Base-by-base conservation (phyloP, 1,140 invertebrate genomes). In the Homarus americanus region DNA sequence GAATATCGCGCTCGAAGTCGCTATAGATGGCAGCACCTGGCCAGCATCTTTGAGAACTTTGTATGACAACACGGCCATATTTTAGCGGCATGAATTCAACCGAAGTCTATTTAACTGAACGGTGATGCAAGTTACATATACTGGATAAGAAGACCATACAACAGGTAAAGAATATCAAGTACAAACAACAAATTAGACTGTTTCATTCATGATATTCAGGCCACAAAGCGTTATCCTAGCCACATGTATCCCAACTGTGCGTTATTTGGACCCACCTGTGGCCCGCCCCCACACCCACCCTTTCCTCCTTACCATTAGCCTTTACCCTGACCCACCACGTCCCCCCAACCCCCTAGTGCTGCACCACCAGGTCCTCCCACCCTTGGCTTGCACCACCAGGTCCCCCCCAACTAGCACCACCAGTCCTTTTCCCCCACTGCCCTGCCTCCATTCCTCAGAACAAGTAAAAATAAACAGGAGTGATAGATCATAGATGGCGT, bases 1-100 rank as follows among this genome's bases (percentile, higher is more conserved):
- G 24, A 69, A 32, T 28, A 44, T 78, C 7, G 28, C 28, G 20
- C 7, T 17, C 15, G 40, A n/a, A 38, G 34, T 36, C n/a, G 28
- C 17, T 38, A 36, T 24, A 78, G 76, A 78, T 78, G 76, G 76
- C 76, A 78, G 38, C 76, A 78, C 76, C 24, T 0, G 44, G 10
- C 17, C 20, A 32, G 76, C 38, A 78, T 78, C 40, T 44, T 41
- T 41, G 28, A 44, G 76, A 58, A 58, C 53, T 32, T 36, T 78
- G 63, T 69, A 69, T 78, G 40, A 28, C 20, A 24, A 10, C 20
- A 78, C 4, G 44, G 40, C 12, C 38, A 49, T 40, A 44, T 78
- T 78, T 44, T 44, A 69, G 63, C 63, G 7, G 28, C 12, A 0
- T 32, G 12, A 1, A 4, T 32, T 7, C 5, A 69, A 9, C n/a